Percentiles rank a stretch among this genome's conserved stretches.
Conservation (phyloP, 2,888 invertebrate genomes). For the Tuta absoluta region DNA sequence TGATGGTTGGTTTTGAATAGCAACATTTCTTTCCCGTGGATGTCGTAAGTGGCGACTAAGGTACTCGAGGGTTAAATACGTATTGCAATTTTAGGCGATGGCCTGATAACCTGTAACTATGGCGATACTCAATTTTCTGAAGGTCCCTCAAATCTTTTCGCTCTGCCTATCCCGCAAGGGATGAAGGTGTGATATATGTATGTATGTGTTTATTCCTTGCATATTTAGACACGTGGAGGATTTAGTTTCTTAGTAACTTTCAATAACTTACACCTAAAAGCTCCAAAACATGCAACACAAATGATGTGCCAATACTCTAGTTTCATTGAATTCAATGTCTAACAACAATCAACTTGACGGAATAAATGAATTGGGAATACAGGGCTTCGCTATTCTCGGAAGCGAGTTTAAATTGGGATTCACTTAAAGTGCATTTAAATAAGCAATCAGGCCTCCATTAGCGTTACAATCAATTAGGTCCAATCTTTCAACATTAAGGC, state of each 20-base stretch:
- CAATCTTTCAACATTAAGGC: neutral
- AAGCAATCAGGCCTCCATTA: conserved; percentile 21
- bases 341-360: conserved; percentile 19
- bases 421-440: conserved; percentile 23
- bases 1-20: no score
- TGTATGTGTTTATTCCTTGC: no score
- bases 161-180: no score
- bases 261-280: neutral
- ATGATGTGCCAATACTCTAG: neutral
- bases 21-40: neutral
- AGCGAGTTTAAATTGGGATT: conserved; percentile 18
- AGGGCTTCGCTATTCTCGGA: conserved; percentile 2
- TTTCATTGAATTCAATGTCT: neutral
- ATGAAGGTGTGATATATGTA: no score
- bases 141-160: no score
- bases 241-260: no score
- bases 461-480: conserved; percentile 19
- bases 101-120: no score
- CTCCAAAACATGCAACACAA: neutral
- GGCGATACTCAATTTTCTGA: no score
- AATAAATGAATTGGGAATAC: conserved; percentile 22
- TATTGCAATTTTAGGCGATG: no score
- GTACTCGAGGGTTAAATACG: no score
- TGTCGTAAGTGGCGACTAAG: neutral
- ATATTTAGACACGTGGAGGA: no score